Evolutionary conservation across 1,140 invertebrate genomes (phyloP).

Genomic region (Megalonaias nervosa): DNA sequence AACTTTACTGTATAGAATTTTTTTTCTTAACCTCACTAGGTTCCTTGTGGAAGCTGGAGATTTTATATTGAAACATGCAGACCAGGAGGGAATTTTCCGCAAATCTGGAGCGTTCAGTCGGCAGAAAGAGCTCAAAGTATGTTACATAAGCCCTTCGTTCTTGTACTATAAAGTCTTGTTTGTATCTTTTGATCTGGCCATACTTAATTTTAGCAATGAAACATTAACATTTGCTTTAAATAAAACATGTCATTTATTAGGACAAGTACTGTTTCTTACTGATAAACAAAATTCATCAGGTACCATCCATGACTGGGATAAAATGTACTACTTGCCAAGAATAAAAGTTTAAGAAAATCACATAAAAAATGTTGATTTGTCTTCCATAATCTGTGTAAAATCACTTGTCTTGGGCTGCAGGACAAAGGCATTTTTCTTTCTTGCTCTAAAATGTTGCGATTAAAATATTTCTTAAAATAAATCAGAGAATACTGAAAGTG

Average conservation of each 20-base stretch:
- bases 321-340: neutral
- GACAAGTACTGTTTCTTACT: neutral
- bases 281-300: neutral
- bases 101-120: slow-evolving; percentile 86
- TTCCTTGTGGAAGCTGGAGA: slow-evolving; percentile 82
- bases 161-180: neutral
- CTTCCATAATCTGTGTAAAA: too few species aligned
- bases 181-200: neutral
- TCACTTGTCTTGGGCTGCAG: too few species aligned
- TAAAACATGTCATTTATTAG: neutral
- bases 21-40: slow-evolving; percentile 45
- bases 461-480: too few species aligned
- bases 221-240: neutral
- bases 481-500: too few species aligned
- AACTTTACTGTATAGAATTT: neutral
- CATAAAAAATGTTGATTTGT: too few species aligned
- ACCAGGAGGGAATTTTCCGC: slow-evolving; percentile 86
- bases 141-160: neutral
- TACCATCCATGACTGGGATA: neutral
- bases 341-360: too few species aligned
- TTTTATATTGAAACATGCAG: slow-evolving; percentile 78
- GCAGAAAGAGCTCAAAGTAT: slow-evolving; percentile 85
- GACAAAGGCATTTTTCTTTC: too few species aligned
- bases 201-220: neutral
- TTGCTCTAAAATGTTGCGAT: too few species aligned